Conservation (phyloP, 2,888 invertebrate genomes). For the Acanthosepion esculentum region DNA sequence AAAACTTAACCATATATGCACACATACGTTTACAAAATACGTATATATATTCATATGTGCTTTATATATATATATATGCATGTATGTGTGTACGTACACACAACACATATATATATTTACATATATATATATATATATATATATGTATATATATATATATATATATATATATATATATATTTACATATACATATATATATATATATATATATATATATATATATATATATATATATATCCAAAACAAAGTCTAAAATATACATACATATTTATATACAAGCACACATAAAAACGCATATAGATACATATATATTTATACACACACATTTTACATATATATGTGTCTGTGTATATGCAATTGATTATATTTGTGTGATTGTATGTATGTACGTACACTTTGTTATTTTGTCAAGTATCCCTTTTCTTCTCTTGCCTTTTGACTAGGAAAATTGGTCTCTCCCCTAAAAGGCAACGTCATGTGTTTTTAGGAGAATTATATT, state of each 20-base stretch:
- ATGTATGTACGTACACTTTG: not conserved
- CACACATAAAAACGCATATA: not conserved
- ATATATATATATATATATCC: conserved; percentile 34
- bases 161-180: conserved; percentile 47
- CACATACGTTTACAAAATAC: too few species aligned
- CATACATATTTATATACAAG: not conserved
- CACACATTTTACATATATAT: not conserved
- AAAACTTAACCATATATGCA: too few species aligned
- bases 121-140: conserved; percentile 48
- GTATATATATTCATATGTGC: too few species aligned
- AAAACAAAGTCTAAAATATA: not conserved
- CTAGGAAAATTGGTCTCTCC: not conserved
- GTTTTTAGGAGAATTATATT: not conserved
- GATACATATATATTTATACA: not conserved
- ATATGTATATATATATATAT: conserved; percentile 34
- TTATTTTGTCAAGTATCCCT: not conserved
- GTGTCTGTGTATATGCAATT: not conserved
- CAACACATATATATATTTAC: conserved; percentile 40
- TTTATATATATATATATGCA: not conserved
- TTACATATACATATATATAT: conserved; percentile 48
- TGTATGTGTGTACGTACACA: not conserved
- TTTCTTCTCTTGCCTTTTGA: not conserved
- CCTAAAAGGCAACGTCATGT: not conserved
- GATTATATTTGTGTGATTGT: not conserved
- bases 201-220: conserved; percentile 42